phyloP scores from a whole-genome alignment of 2,797 vertebrate genomes.

The Takifugu rubripes region DNA sequence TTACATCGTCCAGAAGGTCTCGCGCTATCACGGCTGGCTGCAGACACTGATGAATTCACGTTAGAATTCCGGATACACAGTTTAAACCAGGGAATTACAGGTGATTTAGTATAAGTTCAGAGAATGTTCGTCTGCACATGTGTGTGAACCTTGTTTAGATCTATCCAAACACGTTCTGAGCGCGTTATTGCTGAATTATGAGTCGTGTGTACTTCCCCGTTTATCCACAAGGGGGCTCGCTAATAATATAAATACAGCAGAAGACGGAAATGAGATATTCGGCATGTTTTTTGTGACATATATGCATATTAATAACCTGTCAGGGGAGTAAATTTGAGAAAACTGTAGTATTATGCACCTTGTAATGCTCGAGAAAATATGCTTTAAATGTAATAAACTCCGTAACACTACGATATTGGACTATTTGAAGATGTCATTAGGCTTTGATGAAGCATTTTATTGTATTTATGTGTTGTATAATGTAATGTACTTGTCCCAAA shows the following conservation, averaged over 20 bases:
- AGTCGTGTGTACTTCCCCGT: slow-evolving; percentile 16
- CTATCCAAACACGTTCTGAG: not conserved
- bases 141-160: slow-evolving; percentile 8
- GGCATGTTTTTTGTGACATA: slow-evolving; percentile 51
- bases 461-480: not conserved
- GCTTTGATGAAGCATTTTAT: not conserved
- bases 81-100: slow-evolving; percentile 5
- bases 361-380: slow-evolving; percentile 35
- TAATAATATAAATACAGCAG: slow-evolving; percentile 27
- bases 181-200: not conserved
- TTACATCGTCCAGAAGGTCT: slow-evolving; percentile 78
- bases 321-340: slow-evolving; percentile 24
- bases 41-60: slow-evolving; percentile 46
- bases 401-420: slow-evolving; percentile 17
- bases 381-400: slow-evolving; percentile 58
- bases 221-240: slow-evolving; percentile 59
- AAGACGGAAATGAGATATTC: slow-evolving; percentile 41
- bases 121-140: slow-evolving; percentile 16
- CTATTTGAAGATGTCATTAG: not conserved
- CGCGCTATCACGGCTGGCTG: slow-evolving; percentile 72
- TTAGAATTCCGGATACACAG: slow-evolving; percentile 16
- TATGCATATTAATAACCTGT: slow-evolving; percentile 26
- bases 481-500: not conserved
- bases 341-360: slow-evolving; percentile 30
- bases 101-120: slow-evolving; percentile 4